These are phyloP conservation scores for Listrodromus nycthemerus DNA, from an alignment of 2,888 invertebrate genomes.

Conservation along the genomic window DNA sequence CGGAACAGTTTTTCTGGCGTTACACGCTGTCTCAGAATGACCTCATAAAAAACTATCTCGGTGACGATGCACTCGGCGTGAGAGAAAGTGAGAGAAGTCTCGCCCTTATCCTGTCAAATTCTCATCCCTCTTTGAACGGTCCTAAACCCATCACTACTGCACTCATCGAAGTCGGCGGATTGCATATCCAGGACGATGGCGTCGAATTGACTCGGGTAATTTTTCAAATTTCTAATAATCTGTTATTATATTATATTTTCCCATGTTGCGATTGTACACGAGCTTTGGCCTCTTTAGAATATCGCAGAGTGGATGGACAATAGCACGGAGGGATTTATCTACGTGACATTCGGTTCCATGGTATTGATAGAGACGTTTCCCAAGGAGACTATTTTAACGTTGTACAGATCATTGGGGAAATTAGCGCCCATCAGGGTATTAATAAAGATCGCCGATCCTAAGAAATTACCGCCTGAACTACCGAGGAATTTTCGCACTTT, in stretches of 20 bases:
- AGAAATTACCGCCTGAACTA: conserved; percentile 71
- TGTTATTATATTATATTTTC: background rate
- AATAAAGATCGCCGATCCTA: conserved; percentile 71
- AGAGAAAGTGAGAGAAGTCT: conserved; percentile 84
- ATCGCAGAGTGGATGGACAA: conserved; percentile 75
- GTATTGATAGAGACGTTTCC: conserved; percentile 74
- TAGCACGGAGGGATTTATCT: conserved; percentile 75
- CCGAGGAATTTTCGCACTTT: conserved; percentile 72
- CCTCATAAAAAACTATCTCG: conserved; percentile 73
- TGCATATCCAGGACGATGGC: conserved; percentile 83
- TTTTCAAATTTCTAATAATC: background rate
- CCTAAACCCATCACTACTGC: conserved; percentile 84
- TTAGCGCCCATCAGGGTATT: conserved; percentile 74
- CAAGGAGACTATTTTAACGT: conserved; percentile 63
- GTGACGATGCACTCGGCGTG: conserved; percentile 79
- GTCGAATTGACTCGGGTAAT: conserved; percentile 57
- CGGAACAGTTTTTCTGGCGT: conserved; percentile 53
- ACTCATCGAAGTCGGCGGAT: conserved; percentile 86
- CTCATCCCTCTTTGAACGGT: conserved; percentile 84
- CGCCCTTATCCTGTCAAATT: conserved; percentile 85
- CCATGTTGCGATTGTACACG: background rate
- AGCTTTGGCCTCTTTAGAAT: conserved; percentile 65
- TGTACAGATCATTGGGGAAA: conserved; percentile 74
- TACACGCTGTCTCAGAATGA: conserved; percentile 63
- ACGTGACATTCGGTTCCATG: conserved; percentile 78